These are phyloP conservation scores for Synodontis membranacea DNA, from an alignment of 2,113 vertebrate species.

Conservation along the genomic window DNA sequence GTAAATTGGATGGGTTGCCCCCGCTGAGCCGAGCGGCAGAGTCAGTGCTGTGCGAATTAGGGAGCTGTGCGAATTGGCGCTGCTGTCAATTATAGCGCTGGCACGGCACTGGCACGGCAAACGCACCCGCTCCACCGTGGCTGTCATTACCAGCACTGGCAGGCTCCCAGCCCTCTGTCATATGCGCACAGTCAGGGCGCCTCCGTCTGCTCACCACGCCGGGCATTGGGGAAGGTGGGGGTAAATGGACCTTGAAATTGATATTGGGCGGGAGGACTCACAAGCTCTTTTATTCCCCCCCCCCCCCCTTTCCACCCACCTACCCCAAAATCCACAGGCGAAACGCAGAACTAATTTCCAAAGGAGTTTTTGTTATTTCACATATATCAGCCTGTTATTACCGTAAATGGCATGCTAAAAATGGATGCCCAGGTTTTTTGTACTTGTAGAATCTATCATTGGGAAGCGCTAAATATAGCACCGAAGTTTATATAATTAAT, in stretches of 20 bases:
- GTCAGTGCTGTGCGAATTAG: constrained; percentile 53
- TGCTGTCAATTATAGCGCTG: constrained; percentile 56
- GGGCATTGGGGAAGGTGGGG: constrained; percentile 53
- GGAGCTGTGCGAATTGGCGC: constrained; percentile 44
- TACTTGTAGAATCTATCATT: constrained; percentile 27
- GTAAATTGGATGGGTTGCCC: constrained; percentile 60
- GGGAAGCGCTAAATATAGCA: constrained; percentile 1
- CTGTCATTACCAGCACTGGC: constrained; percentile 57
- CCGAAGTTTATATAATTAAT: constrained; percentile 13
- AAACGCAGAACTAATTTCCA: constrained; percentile 52
- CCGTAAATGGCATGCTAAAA: constrained; percentile 44
- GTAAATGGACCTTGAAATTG: constrained; percentile 61
- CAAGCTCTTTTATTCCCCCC: constrained; percentile 49
- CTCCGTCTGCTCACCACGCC: constrained; percentile 55
- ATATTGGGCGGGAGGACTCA: constrained; percentile 56
- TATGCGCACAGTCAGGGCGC: constrained; percentile 56
- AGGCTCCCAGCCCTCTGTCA: constrained; percentile 53
- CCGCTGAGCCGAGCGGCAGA: constrained; percentile 52
- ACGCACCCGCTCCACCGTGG: constrained; percentile 47
- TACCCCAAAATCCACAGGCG: constrained; percentile 50
- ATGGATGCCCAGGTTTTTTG: constrained; percentile 45
- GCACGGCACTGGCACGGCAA: constrained; percentile 43
- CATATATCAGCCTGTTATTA: constrained; percentile 47
- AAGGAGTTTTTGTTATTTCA: constrained; percentile 46
- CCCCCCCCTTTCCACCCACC: constrained; percentile 25